Base-by-base conservation (phyloP, 2,113 vertebrate genomes). In the Pangasianodon gigas region DNA sequence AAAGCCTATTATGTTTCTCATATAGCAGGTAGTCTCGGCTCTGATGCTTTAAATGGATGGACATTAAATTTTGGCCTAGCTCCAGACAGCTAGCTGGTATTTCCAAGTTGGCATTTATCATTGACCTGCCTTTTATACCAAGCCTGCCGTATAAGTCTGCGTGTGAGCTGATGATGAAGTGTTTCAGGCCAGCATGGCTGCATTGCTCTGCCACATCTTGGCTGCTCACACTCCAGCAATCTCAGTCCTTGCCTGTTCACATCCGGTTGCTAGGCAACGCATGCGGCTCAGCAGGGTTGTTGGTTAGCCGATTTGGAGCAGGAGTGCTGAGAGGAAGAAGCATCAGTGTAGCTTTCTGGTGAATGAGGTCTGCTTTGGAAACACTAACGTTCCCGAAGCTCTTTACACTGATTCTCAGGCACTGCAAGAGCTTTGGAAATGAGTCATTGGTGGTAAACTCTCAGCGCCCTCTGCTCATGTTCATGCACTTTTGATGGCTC, bases 231-330 rank as follows among this genome's bases (percentile, higher is more conserved):
- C 89, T 82, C 89, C 84, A 90, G 79, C 85, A 54, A 62, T 88
- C 88, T 92, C 87, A 74, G 89, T 90, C 87, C 87, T 60, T 89
- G 89, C 88, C 37, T 82, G 75, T 89, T 88, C 91, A 93, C 90
- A 92, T 91, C 88, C 89, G 90, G 92, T 94, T 94, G 93, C 92
- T 89, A 89, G 91, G 93, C 89, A 92, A 93, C 91, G 74, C 67
- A 91, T 91, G 92, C 87, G 86, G 91, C 89, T 89, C 88, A 58
- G 56, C 79, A 62, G 81, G 65, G 88, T 62, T 60, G 80, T 88
- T 19, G 37, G 77, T 90, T 85, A 44, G 89, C 29, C n/a, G 83
- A 84, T 88, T 88, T 69, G 77, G 83, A 89, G 87, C 48, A 48
- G 83, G 60, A 85, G 83, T 51, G 58, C 83, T 54, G 82, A 48